Percentiles rank a stretch among this genome's conserved stretches.
Evolutionary conservation across 2,113 vertebrate species (phyloP).

Genomic region (Zingel zingel): DNA sequence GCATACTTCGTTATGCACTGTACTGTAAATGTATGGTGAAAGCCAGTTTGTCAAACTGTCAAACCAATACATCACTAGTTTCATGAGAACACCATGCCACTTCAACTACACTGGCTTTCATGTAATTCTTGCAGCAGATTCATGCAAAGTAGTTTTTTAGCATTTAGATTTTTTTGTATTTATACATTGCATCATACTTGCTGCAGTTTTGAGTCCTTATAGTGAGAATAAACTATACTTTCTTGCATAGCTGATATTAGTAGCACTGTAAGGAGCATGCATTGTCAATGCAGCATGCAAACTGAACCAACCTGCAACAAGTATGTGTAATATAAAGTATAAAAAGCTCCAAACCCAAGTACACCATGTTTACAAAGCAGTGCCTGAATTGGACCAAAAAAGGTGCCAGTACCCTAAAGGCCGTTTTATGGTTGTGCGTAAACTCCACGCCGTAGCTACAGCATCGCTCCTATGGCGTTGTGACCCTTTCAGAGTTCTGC

Average conservation of each 20-base stretch:
- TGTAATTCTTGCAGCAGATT: background rate
- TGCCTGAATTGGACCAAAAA: too few relatives aligned
- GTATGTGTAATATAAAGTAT: too few relatives aligned
- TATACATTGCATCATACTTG: background rate
- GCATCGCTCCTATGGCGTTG: too few relatives aligned
- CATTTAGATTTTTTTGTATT: slow-evolving; percentile 8
- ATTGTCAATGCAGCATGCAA: background rate
- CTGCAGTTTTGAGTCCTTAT: background rate
- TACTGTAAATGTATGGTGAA: slow-evolving; percentile 38
- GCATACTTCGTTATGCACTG: slow-evolving; percentile 9
- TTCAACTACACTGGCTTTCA: background rate
- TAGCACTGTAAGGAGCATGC: background rate
- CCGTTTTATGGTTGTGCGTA: too few relatives aligned
- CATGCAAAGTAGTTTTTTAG: background rate
- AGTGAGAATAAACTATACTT: background rate
- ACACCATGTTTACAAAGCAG: too few relatives aligned
- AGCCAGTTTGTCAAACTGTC: slow-evolving; percentile 55
- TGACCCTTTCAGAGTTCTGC: too few relatives aligned
- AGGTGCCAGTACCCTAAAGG: too few relatives aligned
- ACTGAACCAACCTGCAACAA: too few relatives aligned
- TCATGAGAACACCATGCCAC: slow-evolving; percentile 3
- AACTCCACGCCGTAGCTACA: too few relatives aligned
- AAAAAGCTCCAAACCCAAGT: too few relatives aligned
- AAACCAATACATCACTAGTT: slow-evolving; percentile 22
- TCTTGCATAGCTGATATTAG: background rate